Percentiles rank a stretch among this genome's conserved stretches.
phyloP scores from a whole-genome alignment of 2,797 vertebrate species.

The Dicrostonyx torquatus region DNA sequence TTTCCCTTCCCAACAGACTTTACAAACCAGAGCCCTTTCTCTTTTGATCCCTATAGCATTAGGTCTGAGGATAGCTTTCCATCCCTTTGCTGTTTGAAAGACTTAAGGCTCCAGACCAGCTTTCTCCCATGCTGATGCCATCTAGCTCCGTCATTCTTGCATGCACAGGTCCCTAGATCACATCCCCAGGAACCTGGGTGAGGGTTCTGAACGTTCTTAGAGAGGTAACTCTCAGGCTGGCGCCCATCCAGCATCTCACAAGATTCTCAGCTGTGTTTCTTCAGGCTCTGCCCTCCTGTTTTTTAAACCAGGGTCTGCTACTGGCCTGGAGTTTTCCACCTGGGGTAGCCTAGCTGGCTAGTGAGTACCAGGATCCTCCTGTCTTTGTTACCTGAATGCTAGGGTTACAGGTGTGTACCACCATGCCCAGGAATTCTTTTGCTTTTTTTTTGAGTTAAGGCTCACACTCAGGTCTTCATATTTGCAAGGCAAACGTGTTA shows the following conservation, averaged over 20 bases:
- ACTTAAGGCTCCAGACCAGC: background rate
- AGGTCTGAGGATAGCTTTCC: background rate
- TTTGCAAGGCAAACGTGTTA: background rate
- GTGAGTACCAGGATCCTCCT: no score
- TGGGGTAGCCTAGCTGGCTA: background rate
- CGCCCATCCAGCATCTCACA: background rate
- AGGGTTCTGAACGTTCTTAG: background rate
- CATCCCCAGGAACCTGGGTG: rapidly evolving
- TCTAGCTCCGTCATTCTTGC: background rate
- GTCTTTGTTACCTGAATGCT: background rate
- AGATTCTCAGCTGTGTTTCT: background rate
- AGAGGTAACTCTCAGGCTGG: rapidly evolving
- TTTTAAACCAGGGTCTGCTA: background rate
- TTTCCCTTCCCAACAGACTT: background rate
- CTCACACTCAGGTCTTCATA: background rate
- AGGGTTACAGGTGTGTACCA: background rate
- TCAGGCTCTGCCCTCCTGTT: background rate
- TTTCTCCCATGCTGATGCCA: background rate
- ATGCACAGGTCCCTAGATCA: rapidly evolving
- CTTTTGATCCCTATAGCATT: background rate
- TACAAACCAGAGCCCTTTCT: background rate
- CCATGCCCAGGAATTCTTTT: background rate
- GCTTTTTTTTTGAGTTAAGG: background rate
- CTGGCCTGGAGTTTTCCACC: background rate
- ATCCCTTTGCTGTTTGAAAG: background rate